Percentiles rank a stretch among this genome's conserved stretches.
These are phyloP conservation scores for Drosophila prolongata DNA, from an alignment of 2,888 invertebrate genomes.

Conservation along the genomic window DNA sequence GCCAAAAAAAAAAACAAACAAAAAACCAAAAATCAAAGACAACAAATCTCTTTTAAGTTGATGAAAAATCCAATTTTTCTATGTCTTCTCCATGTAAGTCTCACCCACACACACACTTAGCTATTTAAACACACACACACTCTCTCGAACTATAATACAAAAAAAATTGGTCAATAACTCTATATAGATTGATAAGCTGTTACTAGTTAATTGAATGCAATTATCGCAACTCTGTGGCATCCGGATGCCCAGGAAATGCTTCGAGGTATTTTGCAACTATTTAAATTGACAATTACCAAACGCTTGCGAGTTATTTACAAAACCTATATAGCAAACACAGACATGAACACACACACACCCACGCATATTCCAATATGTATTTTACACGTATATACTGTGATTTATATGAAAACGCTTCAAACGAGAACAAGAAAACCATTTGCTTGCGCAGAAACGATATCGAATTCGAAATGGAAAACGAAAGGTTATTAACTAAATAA, in stretches of 20 bases:
- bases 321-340: slow-evolving; percentile 32
- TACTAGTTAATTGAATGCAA: slow-evolving; percentile 75
- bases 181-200: slow-evolving; percentile 67
- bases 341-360: slow-evolving; percentile 42
- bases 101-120: slow-evolving; percentile 11
- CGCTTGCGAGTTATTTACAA: slow-evolving; percentile 71
- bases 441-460: slow-evolving; percentile 53
- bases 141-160: slow-evolving; percentile 8
- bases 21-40: slow-evolving; percentile 18
- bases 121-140: slow-evolving; percentile 7
- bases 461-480: slow-evolving; percentile 32
- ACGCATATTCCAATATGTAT: slow-evolving; percentile 69
- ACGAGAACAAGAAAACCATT: slow-evolving; percentile 46
- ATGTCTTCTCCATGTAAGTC: slow-evolving; percentile 64
- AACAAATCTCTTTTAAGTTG: slow-evolving; percentile 58
- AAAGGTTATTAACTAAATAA: slow-evolving; percentile 77
- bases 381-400: slow-evolving; percentile 80
- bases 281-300: slow-evolving; percentile 51
- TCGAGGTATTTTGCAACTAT: slow-evolving; percentile 60
- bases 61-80: slow-evolving; percentile 76
- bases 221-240: slow-evolving; percentile 54
- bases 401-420: slow-evolving; percentile 77
- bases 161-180: slow-evolving; percentile 28
- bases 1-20: slow-evolving; percentile 10
- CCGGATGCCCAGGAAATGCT: slow-evolving; percentile 45